Percentiles rank a stretch among this genome's conserved stretches.
Conservation (phyloP, 2,113 vertebrate genomes). For the Ariopsis seemanni region DNA sequence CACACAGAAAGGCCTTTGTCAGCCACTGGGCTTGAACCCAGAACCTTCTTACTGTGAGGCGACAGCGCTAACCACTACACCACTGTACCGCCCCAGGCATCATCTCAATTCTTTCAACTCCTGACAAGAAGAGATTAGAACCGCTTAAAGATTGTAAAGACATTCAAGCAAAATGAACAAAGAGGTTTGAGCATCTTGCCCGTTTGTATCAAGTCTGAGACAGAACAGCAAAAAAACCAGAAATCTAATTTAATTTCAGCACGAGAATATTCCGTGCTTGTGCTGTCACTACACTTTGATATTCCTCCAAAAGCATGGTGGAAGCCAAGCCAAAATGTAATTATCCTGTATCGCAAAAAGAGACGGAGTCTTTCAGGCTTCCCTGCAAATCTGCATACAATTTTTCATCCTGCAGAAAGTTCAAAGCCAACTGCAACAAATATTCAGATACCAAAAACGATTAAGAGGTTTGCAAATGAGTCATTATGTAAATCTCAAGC, state of each 20-base stretch:
- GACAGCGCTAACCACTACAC: too few relatives aligned
- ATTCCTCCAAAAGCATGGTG: slow-evolving; percentile 21
- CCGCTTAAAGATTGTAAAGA: not conserved
- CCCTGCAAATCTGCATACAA: not conserved
- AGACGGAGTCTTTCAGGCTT: slow-evolving; percentile 2
- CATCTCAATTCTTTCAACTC: not conserved
- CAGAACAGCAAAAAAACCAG: not conserved
- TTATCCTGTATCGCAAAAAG: slow-evolving; percentile 23
- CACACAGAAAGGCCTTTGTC: too few relatives aligned
- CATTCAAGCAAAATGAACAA: not conserved
- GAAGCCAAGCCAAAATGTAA: slow-evolving; percentile 7
- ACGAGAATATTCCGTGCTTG: slow-evolving; percentile 9
- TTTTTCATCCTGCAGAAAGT: slow-evolving; percentile 27
- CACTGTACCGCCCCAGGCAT: not conserved
- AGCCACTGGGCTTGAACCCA: too few relatives aligned
- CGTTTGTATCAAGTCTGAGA: not conserved
- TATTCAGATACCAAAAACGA: slow-evolving; percentile 12
- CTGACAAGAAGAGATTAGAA: not conserved
- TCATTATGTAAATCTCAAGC: slow-evolving; percentile 14
- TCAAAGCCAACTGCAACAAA: slow-evolving; percentile 20
- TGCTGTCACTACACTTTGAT: slow-evolving; percentile 16
- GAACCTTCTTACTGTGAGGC: too few relatives aligned
- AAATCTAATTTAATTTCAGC: not conserved
- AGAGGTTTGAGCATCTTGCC: not conserved
- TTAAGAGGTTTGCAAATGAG: slow-evolving; percentile 9